Percentiles rank a stretch among this genome's conserved stretches.
These are phyloP conservation scores for Syritta pipiens DNA, from an alignment of 2,888 invertebrate species.

Conservation along the genomic window DNA sequence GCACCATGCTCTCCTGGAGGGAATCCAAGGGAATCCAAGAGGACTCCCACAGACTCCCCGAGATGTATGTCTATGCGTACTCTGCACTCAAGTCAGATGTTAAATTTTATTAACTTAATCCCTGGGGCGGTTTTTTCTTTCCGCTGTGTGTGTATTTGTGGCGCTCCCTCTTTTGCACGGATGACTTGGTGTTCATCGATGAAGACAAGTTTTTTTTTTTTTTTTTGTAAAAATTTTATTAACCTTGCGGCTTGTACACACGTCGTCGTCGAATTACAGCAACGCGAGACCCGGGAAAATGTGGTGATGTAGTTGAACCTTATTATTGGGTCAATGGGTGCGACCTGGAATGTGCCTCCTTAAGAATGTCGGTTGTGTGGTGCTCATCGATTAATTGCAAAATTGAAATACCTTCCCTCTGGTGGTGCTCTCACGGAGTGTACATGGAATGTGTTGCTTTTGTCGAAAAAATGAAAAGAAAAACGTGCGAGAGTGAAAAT, in stretches of 20 bases:
- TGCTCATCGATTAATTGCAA: slow-evolving; percentile 26
- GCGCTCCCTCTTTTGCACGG: background rate
- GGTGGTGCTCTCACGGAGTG: background rate
- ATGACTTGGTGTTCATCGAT: slow-evolving; percentile 34
- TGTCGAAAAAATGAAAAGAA: too few species aligned
- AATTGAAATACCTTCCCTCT: slow-evolving; percentile 1
- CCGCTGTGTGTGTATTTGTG: background rate
- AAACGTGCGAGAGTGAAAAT: background rate
- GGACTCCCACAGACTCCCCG: too few species aligned
- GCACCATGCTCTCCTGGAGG: too few species aligned
- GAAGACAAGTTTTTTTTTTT: slow-evolving; percentile 20
- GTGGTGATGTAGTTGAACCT: slow-evolving; percentile 11
- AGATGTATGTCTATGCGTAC: background rate
- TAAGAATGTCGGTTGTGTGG: background rate
- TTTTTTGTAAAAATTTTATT: slow-evolving; percentile 23
- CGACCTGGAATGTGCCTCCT: background rate
- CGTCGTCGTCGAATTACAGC: too few species aligned
- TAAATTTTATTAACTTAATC: slow-evolving; percentile 42
- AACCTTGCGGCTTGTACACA: slow-evolving; percentile 3
- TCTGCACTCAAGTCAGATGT: slow-evolving; percentile 20
- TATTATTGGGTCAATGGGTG: slow-evolving; percentile 26
- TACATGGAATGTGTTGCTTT: too few species aligned
- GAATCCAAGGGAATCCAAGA: too few species aligned
- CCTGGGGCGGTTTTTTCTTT: background rate
- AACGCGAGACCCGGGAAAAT: too few species aligned